Evolutionary conservation across 2,888 invertebrate species (phyloP).

Genomic region (Idaea straminata): DNA sequence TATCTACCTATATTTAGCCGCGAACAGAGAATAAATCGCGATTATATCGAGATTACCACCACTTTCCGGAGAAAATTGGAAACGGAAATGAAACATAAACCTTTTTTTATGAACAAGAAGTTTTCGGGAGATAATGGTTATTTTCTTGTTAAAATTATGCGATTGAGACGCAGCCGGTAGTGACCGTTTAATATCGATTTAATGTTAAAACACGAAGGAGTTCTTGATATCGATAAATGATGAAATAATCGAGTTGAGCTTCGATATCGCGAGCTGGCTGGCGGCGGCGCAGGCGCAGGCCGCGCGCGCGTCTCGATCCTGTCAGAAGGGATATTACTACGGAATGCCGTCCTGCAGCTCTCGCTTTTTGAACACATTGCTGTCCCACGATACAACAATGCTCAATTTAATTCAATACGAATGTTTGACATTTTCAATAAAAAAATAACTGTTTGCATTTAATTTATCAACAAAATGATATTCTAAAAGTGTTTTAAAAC

Average conservation of each 20-base stretch:
- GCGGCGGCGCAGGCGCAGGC: not conserved
- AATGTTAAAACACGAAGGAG: not conserved
- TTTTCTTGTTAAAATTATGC: slow-evolving; percentile 27
- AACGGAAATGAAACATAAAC: slow-evolving; percentile 23
- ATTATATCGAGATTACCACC: slow-evolving; percentile 31
- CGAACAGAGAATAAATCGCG: slow-evolving; percentile 31
- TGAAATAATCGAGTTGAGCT: not conserved
- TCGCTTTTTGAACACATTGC: slow-evolving; percentile 55
- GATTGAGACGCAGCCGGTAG: slow-evolving; percentile 4
- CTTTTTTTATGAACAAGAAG: slow-evolving; percentile 14
- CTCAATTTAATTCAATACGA: slow-evolving; percentile 13
- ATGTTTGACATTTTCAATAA: slow-evolving; percentile 7
- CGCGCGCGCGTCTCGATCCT: slow-evolving; percentile 33
- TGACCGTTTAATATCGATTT: not conserved
- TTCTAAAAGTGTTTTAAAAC: slow-evolving; percentile 28
- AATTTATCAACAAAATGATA: slow-evolving; percentile 13
- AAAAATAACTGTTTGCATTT: slow-evolving; percentile 6
- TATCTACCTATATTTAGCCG: slow-evolving; percentile 44
- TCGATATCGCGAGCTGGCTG: not conserved
- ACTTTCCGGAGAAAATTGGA: slow-evolving; percentile 20
- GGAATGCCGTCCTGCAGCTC: slow-evolving; percentile 72
- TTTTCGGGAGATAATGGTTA: slow-evolving; percentile 22
- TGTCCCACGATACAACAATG: slow-evolving; percentile 26
- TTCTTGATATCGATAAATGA: not conserved
- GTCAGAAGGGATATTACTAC: slow-evolving; percentile 65